These are phyloP conservation scores for Aurelia aurita complex sp. Pacific DNA, from an alignment of 30 jellyfish, hydroid and myxozoan genomes.

Conservation along the genomic window DNA sequence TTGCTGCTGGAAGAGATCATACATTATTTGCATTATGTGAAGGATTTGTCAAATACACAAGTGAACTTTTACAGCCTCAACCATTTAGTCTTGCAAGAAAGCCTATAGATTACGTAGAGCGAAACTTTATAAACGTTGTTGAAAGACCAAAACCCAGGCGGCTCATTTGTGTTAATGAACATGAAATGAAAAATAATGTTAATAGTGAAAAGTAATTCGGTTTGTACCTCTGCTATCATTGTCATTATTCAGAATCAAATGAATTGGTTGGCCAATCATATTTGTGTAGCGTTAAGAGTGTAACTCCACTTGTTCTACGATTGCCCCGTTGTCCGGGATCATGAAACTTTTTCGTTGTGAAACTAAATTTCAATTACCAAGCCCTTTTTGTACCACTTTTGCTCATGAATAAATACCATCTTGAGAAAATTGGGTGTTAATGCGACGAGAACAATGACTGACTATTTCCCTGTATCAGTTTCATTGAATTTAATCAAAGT, in stretches of 20 bases:
- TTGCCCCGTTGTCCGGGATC: no score
- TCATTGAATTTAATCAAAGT: no score
- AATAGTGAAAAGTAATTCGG: background rate
- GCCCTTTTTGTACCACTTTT: no score
- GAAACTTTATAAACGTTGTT: constrained; percentile 74
- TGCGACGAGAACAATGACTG: no score
- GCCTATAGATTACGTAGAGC: constrained; percentile 69
- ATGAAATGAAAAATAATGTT: constrained; percentile 4
- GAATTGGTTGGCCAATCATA: no score
- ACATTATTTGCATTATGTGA: constrained; percentile 84
- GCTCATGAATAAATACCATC: no score
- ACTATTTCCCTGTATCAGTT: no score
- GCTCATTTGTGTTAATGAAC: constrained; percentile 71
- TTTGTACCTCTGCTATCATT: no score
- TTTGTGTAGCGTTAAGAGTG: no score
- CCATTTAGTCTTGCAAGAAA: constrained; percentile 49
- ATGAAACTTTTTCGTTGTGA: background rate
- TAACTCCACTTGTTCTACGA: no score
- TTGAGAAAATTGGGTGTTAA: no score
- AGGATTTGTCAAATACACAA: constrained; percentile 81
- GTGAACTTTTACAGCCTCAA: constrained; percentile 66
- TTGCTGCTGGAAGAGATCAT: constrained; percentile 89
- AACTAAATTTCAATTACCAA: background rate
- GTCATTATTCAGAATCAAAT: no score
- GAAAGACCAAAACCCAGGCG: constrained; percentile 83